These are phyloP conservation scores for Parazoanthus swiftii DNA, from an alignment of 92 coral and sea anemone species.

Conservation along the genomic window DNA sequence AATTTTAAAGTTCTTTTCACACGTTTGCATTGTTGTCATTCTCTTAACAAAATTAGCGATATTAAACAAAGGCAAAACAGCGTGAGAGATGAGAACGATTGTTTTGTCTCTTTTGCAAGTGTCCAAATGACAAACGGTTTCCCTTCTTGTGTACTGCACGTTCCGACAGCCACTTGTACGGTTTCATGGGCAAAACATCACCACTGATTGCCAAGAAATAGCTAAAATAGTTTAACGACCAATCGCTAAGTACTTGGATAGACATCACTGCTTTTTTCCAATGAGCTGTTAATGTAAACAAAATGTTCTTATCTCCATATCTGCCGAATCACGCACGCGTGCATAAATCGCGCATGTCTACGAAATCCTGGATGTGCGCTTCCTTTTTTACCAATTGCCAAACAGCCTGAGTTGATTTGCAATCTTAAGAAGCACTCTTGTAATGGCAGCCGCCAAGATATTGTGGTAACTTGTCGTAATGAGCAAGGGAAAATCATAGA, in stretches of 20 bases:
- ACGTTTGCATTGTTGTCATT: conserved; percentile 37
- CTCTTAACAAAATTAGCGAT: conserved; percentile 26
- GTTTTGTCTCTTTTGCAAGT: conserved; percentile 25
- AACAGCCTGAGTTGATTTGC: not conserved
- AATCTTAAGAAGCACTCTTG: not conserved
- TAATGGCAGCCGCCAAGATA: conserved; percentile 22
- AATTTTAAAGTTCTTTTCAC: conserved; percentile 31
- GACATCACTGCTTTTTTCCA: conserved; percentile 12
- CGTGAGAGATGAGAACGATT: conserved; percentile 1
- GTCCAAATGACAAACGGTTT: conserved; percentile 37
- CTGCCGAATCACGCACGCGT: conserved; percentile 13
- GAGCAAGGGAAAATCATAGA: conserved; percentile 29
- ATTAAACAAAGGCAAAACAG: conserved; percentile 31
- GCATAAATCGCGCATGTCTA: conserved; percentile 23
- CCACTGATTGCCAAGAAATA: not conserved
- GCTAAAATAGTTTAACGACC: not conserved
- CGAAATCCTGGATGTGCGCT: not conserved
- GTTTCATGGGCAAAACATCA: not conserved
- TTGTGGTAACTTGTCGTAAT: conserved; percentile 33
- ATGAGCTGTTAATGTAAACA: conserved; percentile 29
- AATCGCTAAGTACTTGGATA: not conserved
- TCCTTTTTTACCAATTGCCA: not conserved
- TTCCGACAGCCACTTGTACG: conserved; percentile 12
- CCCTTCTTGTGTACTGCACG: not conserved
- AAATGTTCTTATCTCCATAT: conserved; percentile 1